A percentile compares a stretch with the other conserved stretches of the same genome.
These are phyloP conservation scores for Temnothorax longispinosus DNA, from an alignment of 1,140 invertebrate genomes.

Conservation along the genomic window DNA sequence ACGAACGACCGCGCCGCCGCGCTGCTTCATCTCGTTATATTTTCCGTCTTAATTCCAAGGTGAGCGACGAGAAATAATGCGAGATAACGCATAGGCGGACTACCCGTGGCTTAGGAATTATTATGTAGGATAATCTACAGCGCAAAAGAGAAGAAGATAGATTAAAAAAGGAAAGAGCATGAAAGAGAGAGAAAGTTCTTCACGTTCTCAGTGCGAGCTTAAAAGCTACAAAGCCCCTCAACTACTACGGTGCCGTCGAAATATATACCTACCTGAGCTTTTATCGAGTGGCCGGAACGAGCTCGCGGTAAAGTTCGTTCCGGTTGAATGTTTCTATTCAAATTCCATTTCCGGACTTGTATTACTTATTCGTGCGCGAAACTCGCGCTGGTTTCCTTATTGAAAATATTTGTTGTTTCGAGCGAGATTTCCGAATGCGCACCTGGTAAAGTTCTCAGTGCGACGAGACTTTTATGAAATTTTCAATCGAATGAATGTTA, in stretches of 20 bases:
- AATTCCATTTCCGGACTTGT: conserved; percentile 52
- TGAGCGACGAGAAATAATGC: conserved; percentile 45
- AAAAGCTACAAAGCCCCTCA: conserved; percentile 27
- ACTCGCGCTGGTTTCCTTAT: conserved; percentile 19
- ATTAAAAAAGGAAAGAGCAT: conserved; percentile 1
- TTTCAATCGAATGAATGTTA: conserved; percentile 11
- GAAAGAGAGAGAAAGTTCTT: conserved; percentile 13
- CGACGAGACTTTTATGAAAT: conserved; percentile 12
- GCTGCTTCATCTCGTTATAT: conserved; percentile 64
- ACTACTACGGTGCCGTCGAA: conserved; percentile 11
- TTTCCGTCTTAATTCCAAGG: conserved; percentile 56
- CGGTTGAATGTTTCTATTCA: conserved; percentile 56
- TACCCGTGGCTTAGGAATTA: conserved; percentile 42
- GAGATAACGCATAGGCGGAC: conserved; percentile 42
- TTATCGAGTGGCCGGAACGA: conserved; percentile 41
- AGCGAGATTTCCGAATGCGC: conserved; percentile 30
- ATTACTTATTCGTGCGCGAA: conserved; percentile 51
- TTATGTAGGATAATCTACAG: conserved; percentile 47
- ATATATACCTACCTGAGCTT: conserved; percentile 51
- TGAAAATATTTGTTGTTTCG: conserved; percentile 37
- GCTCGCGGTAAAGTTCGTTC: conserved; percentile 35
- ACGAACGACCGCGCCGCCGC: conserved; percentile 35
- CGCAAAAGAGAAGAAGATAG: conserved; percentile 13
- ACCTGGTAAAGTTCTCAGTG: not conserved
- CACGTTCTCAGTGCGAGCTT: conserved; percentile 33